Conservation (phyloP, 2,113 vertebrate species). For the Hylia prasina region DNA sequence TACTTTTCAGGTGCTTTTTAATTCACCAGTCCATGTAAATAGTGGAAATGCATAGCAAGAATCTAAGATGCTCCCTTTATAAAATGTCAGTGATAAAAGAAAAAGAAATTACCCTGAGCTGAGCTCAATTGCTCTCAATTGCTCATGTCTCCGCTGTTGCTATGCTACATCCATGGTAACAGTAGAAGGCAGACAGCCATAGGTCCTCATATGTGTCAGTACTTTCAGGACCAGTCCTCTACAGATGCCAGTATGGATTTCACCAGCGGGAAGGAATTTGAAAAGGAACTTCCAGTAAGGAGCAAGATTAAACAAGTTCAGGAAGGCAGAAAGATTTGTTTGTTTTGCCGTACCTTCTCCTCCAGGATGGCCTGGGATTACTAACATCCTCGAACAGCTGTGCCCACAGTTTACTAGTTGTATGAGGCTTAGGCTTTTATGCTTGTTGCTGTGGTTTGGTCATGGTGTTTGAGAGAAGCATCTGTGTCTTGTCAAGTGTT, state of each 20-base stretch:
- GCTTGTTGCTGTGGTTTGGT: background rate
- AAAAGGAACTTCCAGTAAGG: background rate
- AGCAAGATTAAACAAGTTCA: background rate
- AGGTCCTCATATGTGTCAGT: rapidly evolving
- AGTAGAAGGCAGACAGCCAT: background rate
- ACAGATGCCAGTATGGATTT: background rate
- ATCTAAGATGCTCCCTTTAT: background rate
- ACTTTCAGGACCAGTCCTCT: background rate
- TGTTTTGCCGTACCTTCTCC: background rate
- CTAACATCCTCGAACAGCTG: background rate
- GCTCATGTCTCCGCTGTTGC: background rate
- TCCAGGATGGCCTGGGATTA: background rate
- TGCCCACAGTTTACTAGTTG: background rate
- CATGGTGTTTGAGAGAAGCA: background rate
- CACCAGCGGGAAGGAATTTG: background rate
- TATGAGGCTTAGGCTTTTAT: background rate
- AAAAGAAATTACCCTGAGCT: background rate
- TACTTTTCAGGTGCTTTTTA: background rate
- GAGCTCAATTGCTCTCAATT: background rate
- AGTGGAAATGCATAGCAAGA: background rate
- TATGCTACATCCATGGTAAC: background rate
- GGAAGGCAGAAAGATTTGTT: background rate
- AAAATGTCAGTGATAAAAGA: background rate
- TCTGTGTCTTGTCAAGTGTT: background rate
- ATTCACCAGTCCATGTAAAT: background rate